Conservation (phyloP, 2,113 vertebrate species). For the Cephalopterus ornatus region DNA sequence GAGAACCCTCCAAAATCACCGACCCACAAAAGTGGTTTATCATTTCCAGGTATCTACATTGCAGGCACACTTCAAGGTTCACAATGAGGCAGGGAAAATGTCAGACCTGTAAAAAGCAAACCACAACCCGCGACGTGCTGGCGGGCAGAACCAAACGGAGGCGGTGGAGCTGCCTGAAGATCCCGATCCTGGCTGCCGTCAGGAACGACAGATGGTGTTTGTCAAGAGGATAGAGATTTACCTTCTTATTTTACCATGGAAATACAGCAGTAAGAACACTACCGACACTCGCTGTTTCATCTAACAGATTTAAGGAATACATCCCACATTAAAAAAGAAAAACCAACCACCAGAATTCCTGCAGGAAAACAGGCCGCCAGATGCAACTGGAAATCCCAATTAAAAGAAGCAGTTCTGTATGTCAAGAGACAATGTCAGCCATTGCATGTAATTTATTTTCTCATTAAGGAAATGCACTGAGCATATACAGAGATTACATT, state of each 20-base stretch:
- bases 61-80: neutral
- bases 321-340: neutral
- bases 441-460: slow-evolving; percentile 27
- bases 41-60: rapidly evolving
- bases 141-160: neutral
- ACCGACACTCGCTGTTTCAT: neutral
- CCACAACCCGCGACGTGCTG: neutral
- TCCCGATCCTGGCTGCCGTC: neutral
- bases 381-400: neutral
- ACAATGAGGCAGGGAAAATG: neutral
- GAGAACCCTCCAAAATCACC: neutral
- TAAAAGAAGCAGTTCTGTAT: neutral
- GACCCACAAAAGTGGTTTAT: neutral
- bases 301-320: neutral
- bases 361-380: neutral
- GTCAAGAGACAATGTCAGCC: neutral
- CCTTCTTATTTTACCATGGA: slow-evolving; percentile 3
- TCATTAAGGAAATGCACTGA: neutral
- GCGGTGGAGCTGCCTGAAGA: neutral
- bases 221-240: slow-evolving; percentile 15
- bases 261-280: neutral
- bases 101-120: neutral
- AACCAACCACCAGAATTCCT: neutral
- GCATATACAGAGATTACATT: neutral
- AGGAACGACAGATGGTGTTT: slow-evolving; percentile 34